Base-by-base conservation (phyloP, 2,888 invertebrate genomes). In the Cacoxenus indagator region DNA sequence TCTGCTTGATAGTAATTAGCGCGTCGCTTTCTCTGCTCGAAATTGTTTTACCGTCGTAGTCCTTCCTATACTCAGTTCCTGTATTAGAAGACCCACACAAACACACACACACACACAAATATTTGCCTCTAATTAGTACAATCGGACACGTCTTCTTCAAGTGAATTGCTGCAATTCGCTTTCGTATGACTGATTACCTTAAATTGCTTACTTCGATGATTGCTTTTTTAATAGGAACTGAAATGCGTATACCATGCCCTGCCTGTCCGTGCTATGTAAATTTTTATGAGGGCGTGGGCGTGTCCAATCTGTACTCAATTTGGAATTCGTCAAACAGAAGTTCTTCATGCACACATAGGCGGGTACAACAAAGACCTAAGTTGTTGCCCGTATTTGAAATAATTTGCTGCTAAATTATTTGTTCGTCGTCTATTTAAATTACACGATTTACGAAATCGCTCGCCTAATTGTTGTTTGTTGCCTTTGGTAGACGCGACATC, bases 111-210 rank as follows among this genome's bases (percentile, higher is more conserved):
- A n/a, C 48, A 19, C 14, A 55, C 55, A 55, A 55, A 55, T 55
- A 55, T 55, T 55, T 55, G 27, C 55, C n/a, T 55, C 55, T 55
- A 55, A 55, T 55, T 55, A 55, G 55, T 55, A 55, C 14, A 55
- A 55, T 55, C 55, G 55, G 27, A 55, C 55, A 55, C 55, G 55
- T 55, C 26, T 55, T 27, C 55, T 55, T 55, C 14, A 24, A 55
- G 55, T 55, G 27, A 8, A 55, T 0, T 4, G 27, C 27, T 26
- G 37, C 2, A 11, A 37, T 37, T 37, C 5, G 14, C 37, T 11
- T 8, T 37, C 37, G 37, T 11, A 37, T 14, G 37, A 4, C 37
- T 55, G 55, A 55, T 55, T 55, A 27, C 55, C 55, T 55, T 11
- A 51, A 51, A 22, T 51, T 51, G n/a, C 22, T 22, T 22, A 9